phyloP scores from a whole-genome alignment of 2,888 invertebrate species.

The Trachelus stipa region DNA sequence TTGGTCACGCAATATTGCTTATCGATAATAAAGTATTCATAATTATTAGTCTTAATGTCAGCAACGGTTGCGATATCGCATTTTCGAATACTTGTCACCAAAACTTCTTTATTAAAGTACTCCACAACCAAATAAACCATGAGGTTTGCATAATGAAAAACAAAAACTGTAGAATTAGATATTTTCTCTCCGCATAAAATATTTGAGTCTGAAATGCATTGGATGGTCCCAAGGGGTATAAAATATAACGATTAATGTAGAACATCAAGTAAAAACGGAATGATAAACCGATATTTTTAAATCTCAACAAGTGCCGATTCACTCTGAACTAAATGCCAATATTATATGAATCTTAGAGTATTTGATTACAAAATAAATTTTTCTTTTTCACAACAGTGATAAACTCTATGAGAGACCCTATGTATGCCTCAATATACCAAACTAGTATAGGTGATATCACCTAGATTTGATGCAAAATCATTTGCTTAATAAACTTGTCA shows the following conservation, averaged over 20 bases:
- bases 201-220: neutral
- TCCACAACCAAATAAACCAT: neutral
- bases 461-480: neutral
- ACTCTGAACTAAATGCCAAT: neutral
- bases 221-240: neutral
- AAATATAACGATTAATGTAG: neutral
- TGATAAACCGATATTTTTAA: neutral
- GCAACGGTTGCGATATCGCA: neutral
- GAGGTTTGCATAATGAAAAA: neutral
- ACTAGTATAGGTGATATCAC: neutral
- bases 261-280: neutral
- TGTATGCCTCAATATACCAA: neutral
- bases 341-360: neutral
- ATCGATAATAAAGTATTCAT: neutral
- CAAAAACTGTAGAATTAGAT: neutral
- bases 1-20: neutral
- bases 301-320: neutral
- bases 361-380: constrained; percentile 38
- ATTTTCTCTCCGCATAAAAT: neutral
- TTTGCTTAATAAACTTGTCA: neutral
- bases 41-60: neutral
- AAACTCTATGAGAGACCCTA: constrained; percentile 35
- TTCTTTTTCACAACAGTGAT: constrained; percentile 40
- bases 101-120: neutral
- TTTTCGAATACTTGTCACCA: neutral